Conservation (phyloP, 2,888 invertebrate species). For the Mythimna loreyi region DNA sequence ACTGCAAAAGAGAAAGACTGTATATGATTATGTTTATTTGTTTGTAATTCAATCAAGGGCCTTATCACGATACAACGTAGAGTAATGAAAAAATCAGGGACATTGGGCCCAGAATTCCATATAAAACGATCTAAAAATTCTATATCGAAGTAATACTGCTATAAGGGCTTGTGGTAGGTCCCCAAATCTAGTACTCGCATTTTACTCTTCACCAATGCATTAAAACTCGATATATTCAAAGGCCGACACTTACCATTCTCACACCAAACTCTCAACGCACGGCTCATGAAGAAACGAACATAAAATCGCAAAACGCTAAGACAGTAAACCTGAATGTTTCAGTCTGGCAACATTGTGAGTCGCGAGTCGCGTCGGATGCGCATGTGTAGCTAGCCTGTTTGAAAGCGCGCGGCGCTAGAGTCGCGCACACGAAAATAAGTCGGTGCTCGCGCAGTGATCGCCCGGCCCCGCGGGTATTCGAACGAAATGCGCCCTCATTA, state of each 20-base stretch:
- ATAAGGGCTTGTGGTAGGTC: too few relatives aligned
- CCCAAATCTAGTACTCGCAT: not conserved
- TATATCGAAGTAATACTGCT: too few relatives aligned
- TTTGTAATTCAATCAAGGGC: too few relatives aligned
- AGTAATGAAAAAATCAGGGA: too few relatives aligned
- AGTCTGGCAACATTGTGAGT: conserved; percentile 53
- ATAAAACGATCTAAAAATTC: too few relatives aligned
- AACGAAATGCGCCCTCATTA: conserved; percentile 84
- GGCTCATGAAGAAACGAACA: conserved; percentile 1
- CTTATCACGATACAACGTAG: too few relatives aligned
- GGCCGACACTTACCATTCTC: not conserved
- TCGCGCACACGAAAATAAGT: conserved; percentile 83
- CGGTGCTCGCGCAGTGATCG: conserved; percentile 81
- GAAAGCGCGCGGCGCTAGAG: conserved; percentile 79
- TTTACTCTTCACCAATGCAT: not conserved
- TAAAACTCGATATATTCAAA: not conserved
- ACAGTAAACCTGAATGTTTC: conserved; percentile 21
- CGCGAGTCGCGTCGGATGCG: conserved; percentile 52
- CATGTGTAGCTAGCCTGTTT: conserved; percentile 52
- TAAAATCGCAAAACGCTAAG: conserved; percentile 14
- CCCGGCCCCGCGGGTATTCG: conserved; percentile 81
- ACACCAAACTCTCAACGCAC: not conserved
- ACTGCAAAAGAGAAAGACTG: not conserved
- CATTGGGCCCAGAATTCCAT: too few relatives aligned
- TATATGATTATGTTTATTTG: too few relatives aligned